phyloP scores from a whole-genome alignment of 2,888 invertebrate species.

The Odontocolon sp. region DNA sequence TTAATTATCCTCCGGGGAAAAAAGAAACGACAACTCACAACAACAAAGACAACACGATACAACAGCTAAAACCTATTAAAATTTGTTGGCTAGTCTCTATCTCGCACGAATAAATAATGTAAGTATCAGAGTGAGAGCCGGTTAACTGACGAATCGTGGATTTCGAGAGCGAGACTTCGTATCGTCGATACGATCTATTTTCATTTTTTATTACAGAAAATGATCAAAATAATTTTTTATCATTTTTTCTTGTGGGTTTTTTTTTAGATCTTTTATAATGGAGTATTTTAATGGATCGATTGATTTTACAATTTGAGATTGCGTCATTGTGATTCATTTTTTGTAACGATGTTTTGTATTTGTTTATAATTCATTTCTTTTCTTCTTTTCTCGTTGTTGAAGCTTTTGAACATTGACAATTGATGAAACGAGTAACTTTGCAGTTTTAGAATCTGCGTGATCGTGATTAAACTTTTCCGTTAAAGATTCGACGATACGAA shows the following conservation, averaged over 20 bases:
- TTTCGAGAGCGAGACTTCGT: slow-evolving; percentile 13
- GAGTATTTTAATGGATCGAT: too few relatives aligned
- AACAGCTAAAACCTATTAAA: slow-evolving; percentile 37
- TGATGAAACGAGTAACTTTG: background rate
- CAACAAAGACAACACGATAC: slow-evolving; percentile 33
- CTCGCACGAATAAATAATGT: slow-evolving; percentile 45
- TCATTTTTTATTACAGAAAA: background rate
- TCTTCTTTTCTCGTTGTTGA: background rate
- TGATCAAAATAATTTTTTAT: background rate
- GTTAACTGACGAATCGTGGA: background rate
- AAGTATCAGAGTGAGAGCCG: slow-evolving; percentile 42
- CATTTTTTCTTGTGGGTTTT: too few relatives aligned
- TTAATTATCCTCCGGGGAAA: too few relatives aligned
- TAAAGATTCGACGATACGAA: slow-evolving; percentile 22
- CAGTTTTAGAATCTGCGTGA: too few relatives aligned
- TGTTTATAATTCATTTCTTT: background rate
- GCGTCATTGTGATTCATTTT: too few relatives aligned
- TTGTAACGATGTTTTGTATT: too few relatives aligned
- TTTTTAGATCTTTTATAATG: too few relatives aligned
- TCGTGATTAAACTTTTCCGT: background rate
- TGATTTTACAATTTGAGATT: too few relatives aligned
- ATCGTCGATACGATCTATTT: slow-evolving; percentile 11
- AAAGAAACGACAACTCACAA: slow-evolving; percentile 23
- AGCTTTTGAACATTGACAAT: background rate
- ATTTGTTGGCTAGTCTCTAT: slow-evolving; percentile 37